phyloP scores from a whole-genome alignment of 2,113 vertebrate species.

The Melanocharis versteri region DNA sequence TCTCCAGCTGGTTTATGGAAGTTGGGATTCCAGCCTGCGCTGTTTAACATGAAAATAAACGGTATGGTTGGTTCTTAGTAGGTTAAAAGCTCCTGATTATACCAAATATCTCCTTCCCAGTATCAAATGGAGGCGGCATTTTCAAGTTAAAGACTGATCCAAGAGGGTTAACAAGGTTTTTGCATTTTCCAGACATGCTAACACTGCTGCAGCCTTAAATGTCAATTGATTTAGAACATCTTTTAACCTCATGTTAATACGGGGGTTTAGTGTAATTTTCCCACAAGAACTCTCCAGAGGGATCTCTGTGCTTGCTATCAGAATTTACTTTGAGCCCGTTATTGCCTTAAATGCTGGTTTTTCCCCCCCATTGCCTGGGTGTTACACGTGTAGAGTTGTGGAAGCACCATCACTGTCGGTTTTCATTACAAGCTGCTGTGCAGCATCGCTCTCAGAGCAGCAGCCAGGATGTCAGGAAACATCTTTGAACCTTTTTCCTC shows the following conservation, averaged over 20 bases:
- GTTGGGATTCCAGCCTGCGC: not conserved
- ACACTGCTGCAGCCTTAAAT: constrained; percentile 49
- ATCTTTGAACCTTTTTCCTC: not conserved
- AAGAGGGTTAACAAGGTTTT: constrained; percentile 16
- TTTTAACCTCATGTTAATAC: constrained; percentile 58
- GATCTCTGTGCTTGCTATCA: not conserved
- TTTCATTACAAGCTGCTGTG: not conserved
- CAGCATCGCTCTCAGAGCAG: not conserved
- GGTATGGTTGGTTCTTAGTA: not conserved
- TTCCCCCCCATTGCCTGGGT: not conserved
- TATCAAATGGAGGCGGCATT: not conserved
- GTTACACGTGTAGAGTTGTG: not conserved
- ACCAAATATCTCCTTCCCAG: not conserved
- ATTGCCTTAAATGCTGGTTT: not conserved
- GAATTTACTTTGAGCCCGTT: not conserved
- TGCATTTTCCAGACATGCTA: constrained; percentile 30
- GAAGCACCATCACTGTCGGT: not conserved
- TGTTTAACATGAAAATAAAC: not conserved
- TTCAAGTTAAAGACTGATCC: not conserved
- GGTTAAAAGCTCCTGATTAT: not conserved
- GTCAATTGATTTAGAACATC: constrained; percentile 63
- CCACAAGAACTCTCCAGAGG: not conserved
- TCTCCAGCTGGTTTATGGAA: not conserved
- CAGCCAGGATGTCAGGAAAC: not conserved
- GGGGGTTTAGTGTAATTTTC: constrained; percentile 29